A percentile compares a stretch with the other conserved stretches of the same genome.
These are phyloP conservation scores for Nanger granti DNA, from an alignment of 2,113 vertebrate genomes.

Conservation along the genomic window DNA sequence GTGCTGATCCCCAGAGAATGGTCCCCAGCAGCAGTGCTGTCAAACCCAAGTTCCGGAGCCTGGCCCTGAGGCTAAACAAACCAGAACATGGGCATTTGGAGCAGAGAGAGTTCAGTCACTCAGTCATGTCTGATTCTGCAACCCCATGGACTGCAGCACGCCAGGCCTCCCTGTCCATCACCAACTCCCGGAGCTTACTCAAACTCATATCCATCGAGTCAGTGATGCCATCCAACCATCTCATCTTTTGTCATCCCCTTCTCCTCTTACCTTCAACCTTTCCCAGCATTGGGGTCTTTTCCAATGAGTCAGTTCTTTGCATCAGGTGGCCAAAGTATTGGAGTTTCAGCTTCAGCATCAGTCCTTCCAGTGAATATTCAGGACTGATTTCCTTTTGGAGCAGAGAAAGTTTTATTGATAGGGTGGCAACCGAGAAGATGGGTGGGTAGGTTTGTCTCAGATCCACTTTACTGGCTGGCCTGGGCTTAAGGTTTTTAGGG, in stretches of 20 bases:
- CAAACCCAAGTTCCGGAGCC: not conserved
- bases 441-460: not conserved
- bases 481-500: not conserved
- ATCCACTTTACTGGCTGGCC: not conserved
- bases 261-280: not conserved
- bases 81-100: not conserved
- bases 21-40: not conserved
- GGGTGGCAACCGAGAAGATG: not conserved
- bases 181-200: not conserved
- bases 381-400: not conserved
- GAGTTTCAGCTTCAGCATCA: not conserved
- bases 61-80: not conserved
- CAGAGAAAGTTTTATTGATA: not conserved
- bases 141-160: not conserved
- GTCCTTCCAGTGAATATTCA: not conserved
- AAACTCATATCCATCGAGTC: not conserved
- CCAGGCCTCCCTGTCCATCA: not conserved
- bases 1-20: not conserved
- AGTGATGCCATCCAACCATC: not conserved
- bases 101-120: not conserved
- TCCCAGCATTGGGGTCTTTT: not conserved
- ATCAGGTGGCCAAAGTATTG: not conserved
- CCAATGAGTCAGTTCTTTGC: not conserved
- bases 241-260: not conserved
- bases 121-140: not conserved